These are phyloP conservation scores for Cataglyphis rosenhaueri DNA, from an alignment of 2,888 invertebrate species.

Conservation along the genomic window DNA sequence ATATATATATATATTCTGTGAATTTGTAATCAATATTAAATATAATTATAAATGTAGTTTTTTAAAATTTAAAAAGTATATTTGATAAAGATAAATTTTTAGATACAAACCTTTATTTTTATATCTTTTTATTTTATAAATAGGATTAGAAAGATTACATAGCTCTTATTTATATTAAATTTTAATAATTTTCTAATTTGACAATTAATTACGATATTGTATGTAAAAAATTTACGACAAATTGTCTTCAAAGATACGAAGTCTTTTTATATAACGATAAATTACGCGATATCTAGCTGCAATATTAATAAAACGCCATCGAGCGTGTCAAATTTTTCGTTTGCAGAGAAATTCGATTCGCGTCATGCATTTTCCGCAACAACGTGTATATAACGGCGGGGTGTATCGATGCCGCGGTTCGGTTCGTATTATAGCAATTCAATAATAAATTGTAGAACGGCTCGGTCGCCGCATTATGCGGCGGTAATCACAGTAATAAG, in stretches of 20 bases:
- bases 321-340: neutral
- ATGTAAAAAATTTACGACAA: neutral
- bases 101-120: neutral
- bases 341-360: constrained; percentile 5
- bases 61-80: neutral
- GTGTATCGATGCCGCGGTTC: constrained; percentile 42
- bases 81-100: neutral
- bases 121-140: neutral
- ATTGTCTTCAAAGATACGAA: neutral
- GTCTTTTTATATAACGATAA: neutral
- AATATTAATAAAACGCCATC: neutral
- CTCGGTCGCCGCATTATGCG: constrained; percentile 81
- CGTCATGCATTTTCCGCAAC: constrained; percentile 57
- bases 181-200: neutral
- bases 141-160: neutral
- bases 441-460: constrained; percentile 83
- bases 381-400: constrained; percentile 50
- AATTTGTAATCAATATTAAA: neutral
- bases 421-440: constrained; percentile 81
- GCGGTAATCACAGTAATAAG: constrained; percentile 83
- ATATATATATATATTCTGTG: neutral
- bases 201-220: neutral
- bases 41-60: neutral
- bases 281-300: neutral
- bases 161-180: neutral